These are phyloP conservation scores for Uropsilus gracilis DNA, from an alignment of 2,113 vertebrate genomes.

Conservation along the genomic window DNA sequence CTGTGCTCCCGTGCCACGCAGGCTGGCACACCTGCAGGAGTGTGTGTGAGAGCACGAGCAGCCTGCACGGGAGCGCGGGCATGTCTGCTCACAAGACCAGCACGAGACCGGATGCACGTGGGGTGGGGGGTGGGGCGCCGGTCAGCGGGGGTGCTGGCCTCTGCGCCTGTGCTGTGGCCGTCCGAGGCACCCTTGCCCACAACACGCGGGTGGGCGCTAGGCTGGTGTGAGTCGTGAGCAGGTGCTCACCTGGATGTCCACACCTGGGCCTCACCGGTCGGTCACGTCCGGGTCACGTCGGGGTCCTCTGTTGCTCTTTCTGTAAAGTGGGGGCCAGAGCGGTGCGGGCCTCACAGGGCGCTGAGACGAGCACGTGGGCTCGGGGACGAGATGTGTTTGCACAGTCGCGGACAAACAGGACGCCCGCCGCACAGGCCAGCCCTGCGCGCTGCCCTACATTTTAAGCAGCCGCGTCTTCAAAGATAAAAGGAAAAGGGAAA, in stretches of 20 bases:
- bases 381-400: no score
- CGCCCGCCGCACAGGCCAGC: fast-evolving
- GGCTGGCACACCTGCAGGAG: background rate
- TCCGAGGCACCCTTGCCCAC: background rate
- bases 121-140: fast-evolving
- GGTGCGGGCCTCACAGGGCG: fast-evolving
- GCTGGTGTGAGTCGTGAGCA: background rate
- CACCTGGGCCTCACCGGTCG: no score
- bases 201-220: background rate
- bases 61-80: no score
- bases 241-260: background rate
- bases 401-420: background rate
- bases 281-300: no score
- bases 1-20: background rate
- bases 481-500: background rate
- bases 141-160: background rate
- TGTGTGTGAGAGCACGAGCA: background rate
- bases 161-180: fast-evolving
- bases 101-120: background rate
- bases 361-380: fast-evolving
- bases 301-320: background rate
- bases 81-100: fast-evolving
- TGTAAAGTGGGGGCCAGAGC: background rate
- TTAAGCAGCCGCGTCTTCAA: background rate
- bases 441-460: fast-evolving